These are phyloP conservation scores for Calliopum simillimum DNA, from an alignment of 2,888 invertebrate species.

Conservation along the genomic window DNA sequence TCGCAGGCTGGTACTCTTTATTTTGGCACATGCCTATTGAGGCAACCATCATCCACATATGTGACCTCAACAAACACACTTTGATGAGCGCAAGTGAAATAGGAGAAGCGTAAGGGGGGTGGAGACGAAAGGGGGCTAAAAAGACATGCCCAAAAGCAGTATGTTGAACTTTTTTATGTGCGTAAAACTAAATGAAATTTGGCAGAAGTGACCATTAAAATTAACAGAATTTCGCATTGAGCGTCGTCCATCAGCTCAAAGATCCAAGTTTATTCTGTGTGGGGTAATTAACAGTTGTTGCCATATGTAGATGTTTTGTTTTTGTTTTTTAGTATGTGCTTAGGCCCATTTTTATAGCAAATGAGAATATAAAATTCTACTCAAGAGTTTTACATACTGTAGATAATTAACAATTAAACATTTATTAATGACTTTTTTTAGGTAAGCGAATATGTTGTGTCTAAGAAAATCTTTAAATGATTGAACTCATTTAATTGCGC, in stretches of 20 bases:
- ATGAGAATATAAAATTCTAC: neutral
- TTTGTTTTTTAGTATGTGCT: neutral
- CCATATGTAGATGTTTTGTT: neutral
- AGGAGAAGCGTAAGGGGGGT: too few relatives aligned
- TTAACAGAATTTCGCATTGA: neutral
- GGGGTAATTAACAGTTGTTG: conserved; percentile 5
- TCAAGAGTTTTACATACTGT: neutral
- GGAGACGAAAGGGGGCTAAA: too few relatives aligned
- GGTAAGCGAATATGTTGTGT: neutral
- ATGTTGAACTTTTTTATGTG: neutral
- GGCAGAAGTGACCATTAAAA: conserved; percentile 14
- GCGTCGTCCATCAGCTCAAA: neutral
- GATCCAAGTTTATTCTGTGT: conserved; percentile 4
- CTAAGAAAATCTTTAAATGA: too few relatives aligned
- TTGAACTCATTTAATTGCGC: too few relatives aligned
- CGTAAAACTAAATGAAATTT: conserved; percentile 5
- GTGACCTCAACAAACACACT: neutral
- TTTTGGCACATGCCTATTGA: neutral
- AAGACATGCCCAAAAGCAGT: neutral
- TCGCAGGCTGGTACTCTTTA: neutral
- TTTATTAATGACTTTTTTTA: neutral
- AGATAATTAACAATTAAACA: conserved; percentile 12
- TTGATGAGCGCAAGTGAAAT: neutral
- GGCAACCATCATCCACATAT: neutral
- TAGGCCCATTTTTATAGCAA: neutral